A percentile compares a stretch with the other conserved stretches of the same genome.
Evolutionary conservation across 2,797 vertebrate genomes (phyloP).

Genomic region (Huso huso): DNA sequence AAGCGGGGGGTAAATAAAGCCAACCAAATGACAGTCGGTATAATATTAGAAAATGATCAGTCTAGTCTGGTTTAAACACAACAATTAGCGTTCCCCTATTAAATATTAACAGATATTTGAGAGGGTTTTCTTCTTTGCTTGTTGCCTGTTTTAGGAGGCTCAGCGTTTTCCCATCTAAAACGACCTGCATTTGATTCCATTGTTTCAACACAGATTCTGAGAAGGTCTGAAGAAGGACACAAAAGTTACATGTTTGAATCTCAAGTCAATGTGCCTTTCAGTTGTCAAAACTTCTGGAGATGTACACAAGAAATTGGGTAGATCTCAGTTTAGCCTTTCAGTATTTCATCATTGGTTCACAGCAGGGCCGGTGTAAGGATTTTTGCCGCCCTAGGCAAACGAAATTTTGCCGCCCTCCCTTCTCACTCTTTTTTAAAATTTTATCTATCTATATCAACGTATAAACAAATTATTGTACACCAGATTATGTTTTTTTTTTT

Average conservation of each 20-base stretch:
- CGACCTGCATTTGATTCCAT: slow-evolving; percentile 11
- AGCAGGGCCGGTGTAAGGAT: no score
- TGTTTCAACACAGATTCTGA: slow-evolving; percentile 26
- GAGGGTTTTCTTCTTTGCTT: slow-evolving; percentile 26
- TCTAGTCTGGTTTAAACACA: slow-evolving; percentile 23
- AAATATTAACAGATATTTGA: slow-evolving; percentile 44
- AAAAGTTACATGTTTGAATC: slow-evolving; percentile 11
- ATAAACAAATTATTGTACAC: no score
- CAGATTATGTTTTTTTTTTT: no score
- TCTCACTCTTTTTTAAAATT: no score
- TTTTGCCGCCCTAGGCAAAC: no score
- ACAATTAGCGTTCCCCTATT: slow-evolving; percentile 38
- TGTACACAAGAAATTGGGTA: slow-evolving; percentile 23
- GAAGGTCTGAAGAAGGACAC: slow-evolving; percentile 39
- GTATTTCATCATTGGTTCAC: no score
- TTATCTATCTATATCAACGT: no score
- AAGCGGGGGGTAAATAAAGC: slow-evolving; percentile 7
- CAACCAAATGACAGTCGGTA: slow-evolving; percentile 4
- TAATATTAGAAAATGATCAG: slow-evolving; percentile 19
- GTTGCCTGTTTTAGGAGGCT: slow-evolving; percentile 20
- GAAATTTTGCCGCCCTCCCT: no score
- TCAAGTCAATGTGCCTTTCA: slow-evolving; percentile 27
- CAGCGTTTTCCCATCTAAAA: slow-evolving; percentile 39
- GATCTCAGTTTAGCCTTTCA: slow-evolving; percentile 1
- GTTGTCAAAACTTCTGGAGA: slow-evolving; percentile 12